Conservation (phyloP, 2,113 vertebrate species). For the Phodopus roborovskii region DNA sequence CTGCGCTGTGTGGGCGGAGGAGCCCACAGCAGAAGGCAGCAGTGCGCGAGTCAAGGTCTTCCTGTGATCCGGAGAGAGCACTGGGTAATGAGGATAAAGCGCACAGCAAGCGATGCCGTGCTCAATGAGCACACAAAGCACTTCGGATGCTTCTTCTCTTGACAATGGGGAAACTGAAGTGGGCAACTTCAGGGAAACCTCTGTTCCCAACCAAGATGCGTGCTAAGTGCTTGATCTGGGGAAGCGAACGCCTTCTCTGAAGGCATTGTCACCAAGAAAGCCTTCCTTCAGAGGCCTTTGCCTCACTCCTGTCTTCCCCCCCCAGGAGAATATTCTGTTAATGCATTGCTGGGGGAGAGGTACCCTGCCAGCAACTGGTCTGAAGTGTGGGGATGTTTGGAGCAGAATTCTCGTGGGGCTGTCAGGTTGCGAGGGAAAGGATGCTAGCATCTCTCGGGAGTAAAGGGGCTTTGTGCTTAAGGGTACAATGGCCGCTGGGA, state of each 20-base stretch:
- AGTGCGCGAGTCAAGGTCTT: conserved; percentile 86
- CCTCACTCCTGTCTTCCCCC: background rate
- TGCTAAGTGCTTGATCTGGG: conserved; percentile 82
- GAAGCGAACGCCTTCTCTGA: conserved; percentile 54
- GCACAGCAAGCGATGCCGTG: conserved; percentile 80
- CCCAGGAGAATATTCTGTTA: background rate
- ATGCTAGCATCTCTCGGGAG: background rate
- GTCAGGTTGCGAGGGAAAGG: background rate
- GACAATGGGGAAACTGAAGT: conserved; percentile 87
- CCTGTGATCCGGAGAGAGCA: conserved; percentile 75
- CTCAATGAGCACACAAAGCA: conserved; percentile 80
- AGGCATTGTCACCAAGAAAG: conserved; percentile 83
- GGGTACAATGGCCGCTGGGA: background rate
- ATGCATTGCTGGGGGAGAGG: background rate
- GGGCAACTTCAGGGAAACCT: conserved; percentile 84
- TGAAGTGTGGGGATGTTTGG: background rate
- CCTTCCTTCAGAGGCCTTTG: conserved; percentile 69
- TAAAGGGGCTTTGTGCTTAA: background rate
- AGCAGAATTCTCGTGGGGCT: rapidly evolving
- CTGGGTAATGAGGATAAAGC: conserved; percentile 83
- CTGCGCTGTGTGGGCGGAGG: conserved; percentile 59
- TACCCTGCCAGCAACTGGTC: rapidly evolving
- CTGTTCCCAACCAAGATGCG: conserved; percentile 77
- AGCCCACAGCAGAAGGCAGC: conserved; percentile 79
- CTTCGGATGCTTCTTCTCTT: conserved; percentile 81